These are phyloP conservation scores for Datnioides undecimradiatus DNA, from an alignment of 2,113 vertebrate species.

Conservation along the genomic window DNA sequence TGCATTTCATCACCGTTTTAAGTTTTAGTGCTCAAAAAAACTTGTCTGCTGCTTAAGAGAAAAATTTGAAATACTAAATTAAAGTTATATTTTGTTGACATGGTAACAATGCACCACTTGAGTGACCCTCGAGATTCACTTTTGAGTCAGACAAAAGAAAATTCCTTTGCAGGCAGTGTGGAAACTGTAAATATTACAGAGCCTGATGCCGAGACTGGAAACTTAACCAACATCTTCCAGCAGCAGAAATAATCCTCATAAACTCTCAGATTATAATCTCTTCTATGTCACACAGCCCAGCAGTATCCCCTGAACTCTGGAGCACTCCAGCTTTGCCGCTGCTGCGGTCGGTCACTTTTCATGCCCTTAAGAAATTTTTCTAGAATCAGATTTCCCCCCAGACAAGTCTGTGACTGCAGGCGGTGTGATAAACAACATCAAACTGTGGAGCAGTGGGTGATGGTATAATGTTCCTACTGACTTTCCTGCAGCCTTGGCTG, in stretches of 20 bases:
- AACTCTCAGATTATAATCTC: background rate
- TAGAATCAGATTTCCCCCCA: constrained; percentile 56
- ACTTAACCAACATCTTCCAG: background rate
- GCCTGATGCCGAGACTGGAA: background rate
- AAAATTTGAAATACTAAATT: background rate
- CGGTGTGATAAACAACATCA: constrained; percentile 73
- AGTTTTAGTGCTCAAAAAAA: too few relatives aligned
- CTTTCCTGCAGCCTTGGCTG: constrained; percentile 62
- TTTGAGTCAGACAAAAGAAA: background rate
- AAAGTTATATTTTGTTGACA: background rate
- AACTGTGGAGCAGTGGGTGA: constrained; percentile 58
- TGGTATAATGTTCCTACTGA: constrained; percentile 70
- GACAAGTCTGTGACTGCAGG: constrained; percentile 46
- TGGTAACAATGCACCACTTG: background rate
- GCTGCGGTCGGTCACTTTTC: constrained; percentile 46
- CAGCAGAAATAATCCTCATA: background rate
- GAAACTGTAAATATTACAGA: background rate
- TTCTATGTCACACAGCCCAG: background rate
- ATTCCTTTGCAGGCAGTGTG: background rate
- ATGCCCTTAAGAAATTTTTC: constrained; percentile 63
- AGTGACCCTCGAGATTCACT: background rate
- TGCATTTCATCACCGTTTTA: too few relatives aligned
- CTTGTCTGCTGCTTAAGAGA: background rate
- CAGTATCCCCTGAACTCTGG: background rate
- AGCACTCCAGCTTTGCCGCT: constrained; percentile 24